Evolutionary conservation across 2,797 vertebrate genomes (phyloP).

Genomic region (Poecile montanus): DNA sequence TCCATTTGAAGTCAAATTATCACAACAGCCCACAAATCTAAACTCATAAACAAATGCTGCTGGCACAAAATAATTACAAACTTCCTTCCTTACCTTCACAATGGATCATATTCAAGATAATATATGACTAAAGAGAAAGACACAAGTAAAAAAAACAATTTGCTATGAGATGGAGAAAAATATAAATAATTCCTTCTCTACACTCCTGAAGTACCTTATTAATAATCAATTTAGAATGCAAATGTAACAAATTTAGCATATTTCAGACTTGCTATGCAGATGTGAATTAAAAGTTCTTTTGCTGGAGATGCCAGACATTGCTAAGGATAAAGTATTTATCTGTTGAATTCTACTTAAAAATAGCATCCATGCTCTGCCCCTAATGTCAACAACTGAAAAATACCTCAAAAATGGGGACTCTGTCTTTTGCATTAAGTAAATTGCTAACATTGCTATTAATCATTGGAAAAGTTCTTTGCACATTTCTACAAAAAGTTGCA

Average conservation of each 20-base stretch:
- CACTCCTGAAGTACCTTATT: background rate
- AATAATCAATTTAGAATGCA: background rate
- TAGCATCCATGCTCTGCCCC: background rate
- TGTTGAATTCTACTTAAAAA: slow-evolving; percentile 52
- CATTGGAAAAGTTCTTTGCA: background rate
- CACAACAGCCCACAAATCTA: slow-evolving; percentile 45
- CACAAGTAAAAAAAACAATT: background rate
- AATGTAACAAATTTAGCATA: background rate
- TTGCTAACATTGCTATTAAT: slow-evolving; percentile 29
- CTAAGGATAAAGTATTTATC: slow-evolving; percentile 45
- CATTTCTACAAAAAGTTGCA: background rate
- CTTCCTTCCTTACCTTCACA: slow-evolving; percentile 65
- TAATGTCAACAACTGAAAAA: slow-evolving; percentile 44
- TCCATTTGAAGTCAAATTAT: slow-evolving; percentile 84
- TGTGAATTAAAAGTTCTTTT: background rate
- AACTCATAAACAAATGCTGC: slow-evolving; percentile 45
- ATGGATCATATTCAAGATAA: slow-evolving; percentile 32
- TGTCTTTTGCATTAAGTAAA: slow-evolving; percentile 49
- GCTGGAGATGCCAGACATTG: background rate
- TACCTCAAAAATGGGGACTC: slow-evolving; percentile 33
- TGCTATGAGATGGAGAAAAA: background rate
- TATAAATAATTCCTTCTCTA: background rate
- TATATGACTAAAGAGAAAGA: background rate
- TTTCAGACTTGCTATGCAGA: background rate
- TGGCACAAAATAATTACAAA: slow-evolving; percentile 41